Evolutionary conservation across 2,888 invertebrate species (phyloP).

Genomic region (Lagria hirta): DNA sequence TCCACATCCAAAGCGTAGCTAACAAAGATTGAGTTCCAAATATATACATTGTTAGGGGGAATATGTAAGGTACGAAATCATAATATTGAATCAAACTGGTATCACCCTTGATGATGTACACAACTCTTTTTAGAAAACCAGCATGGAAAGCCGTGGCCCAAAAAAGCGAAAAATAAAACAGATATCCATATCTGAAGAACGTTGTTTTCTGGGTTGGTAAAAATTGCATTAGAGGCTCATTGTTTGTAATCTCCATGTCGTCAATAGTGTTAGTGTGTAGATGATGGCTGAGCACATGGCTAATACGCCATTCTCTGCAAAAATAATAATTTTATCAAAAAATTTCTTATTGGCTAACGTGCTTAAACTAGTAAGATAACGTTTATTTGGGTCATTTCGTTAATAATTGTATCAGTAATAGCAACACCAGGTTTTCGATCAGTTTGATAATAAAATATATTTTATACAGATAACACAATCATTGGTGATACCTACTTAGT

Average conservation of each 20-base stretch:
- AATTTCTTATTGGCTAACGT: too few relatives aligned
- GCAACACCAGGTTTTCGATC: too few relatives aligned
- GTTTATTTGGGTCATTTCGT: too few relatives aligned
- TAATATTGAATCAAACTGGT: constrained; percentile 21
- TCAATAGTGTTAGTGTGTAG: constrained; percentile 74
- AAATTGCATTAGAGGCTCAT: constrained; percentile 67
- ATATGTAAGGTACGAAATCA: constrained; percentile 52
- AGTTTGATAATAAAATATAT: too few relatives aligned
- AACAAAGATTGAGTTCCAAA: constrained; percentile 44
- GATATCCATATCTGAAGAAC: constrained; percentile 57
- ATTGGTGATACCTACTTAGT: too few relatives aligned
- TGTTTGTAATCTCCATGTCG: constrained; percentile 70
- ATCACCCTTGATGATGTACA: constrained; percentile 28
- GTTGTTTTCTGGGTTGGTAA: constrained; percentile 62
- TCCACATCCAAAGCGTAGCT: constrained; percentile 59
- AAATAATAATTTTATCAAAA: too few relatives aligned
- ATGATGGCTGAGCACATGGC: constrained; percentile 78
- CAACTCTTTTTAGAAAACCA: constrained; percentile 11
- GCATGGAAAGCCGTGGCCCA: constrained; percentile 45
- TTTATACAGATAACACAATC: too few relatives aligned
- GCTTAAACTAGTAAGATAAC: too few relatives aligned
- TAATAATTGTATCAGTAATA: too few relatives aligned
- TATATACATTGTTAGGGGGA: constrained; percentile 54
- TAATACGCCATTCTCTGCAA: constrained; percentile 70
- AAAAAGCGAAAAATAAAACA: constrained; percentile 54